Base-by-base conservation (phyloP, 2,113 vertebrate genomes). In the Prietella phreatophila region DNA sequence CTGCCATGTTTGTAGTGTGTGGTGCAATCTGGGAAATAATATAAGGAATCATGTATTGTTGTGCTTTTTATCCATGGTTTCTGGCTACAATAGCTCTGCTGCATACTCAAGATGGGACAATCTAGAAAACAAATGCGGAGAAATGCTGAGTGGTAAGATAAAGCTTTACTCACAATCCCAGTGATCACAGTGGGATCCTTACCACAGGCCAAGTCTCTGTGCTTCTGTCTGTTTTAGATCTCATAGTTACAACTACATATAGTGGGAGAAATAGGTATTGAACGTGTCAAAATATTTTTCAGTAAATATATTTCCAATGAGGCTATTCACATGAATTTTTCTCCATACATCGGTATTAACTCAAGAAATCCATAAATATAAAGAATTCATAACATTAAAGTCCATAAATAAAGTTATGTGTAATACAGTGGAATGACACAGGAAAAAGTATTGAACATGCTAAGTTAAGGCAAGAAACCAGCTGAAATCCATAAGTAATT, bases 91-190 rank as follows among this genome's bases (percentile, higher is more conserved):
- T 79, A 47, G 20, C 27, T 50, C 19, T 30, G 20, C 42, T 80
- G 55, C 80, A 17, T 65, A 65, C 47, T 53, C 2, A 78, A 67
- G 30, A 50, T 80, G 11, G 30, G 10, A 50, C 65, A 86, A 86
- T 56, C 56, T n/a, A 50, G 33, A 61, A 30, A 83, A 82, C 60
- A 83, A 84, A 80, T 81, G 84, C 73, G 30, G 30, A 42, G 85
- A 89, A 86, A 65, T 20, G n/a, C 76, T 36, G 56, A 76, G 47
- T 63, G n/a, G 10, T 75, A 47, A 53, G 61, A 83, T 30, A 80
- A 42, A 79, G 27, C 42, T 39, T 78, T 89, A 81, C 82, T 83
- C 82, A 75, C 36, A 87, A 87, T 81, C 83, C 85, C 86, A 56
- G 65, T 30, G 27, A 75, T n/a, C 55, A 84, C 63, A 80, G 11